Conservation (phyloP, 2,888 invertebrate species). For the Halocaridina rubra region DNA sequence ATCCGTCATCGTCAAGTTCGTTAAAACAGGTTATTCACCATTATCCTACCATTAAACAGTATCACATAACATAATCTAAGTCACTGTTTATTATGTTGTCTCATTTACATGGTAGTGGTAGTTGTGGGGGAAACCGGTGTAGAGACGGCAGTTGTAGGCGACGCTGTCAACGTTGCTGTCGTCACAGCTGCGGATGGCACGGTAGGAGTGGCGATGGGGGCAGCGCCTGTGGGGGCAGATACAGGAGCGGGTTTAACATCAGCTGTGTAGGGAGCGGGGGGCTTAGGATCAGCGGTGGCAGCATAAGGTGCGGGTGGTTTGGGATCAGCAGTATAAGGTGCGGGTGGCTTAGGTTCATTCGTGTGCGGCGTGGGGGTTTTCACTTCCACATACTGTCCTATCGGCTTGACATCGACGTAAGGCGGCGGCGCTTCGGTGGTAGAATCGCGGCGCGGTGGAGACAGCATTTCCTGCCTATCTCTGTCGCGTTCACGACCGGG, state of each 20-base stretch:
- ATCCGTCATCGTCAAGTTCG: no score
- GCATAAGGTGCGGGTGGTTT: not conserved
- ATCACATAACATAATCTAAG: no score
- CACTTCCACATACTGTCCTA: not conserved
- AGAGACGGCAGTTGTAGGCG: constrained; percentile 14
- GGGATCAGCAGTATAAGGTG: not conserved
- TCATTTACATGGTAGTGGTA: constrained; percentile 27
- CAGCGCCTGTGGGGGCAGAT: not conserved
- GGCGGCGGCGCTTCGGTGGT: constrained; percentile 32
- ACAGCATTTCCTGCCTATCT: constrained; percentile 79
- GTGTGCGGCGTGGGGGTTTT: not conserved
- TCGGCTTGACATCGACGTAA: constrained; percentile 31
- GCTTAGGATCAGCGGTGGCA: not conserved
- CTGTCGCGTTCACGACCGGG: constrained; percentile 78
- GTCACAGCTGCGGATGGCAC: not conserved
- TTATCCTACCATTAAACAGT: no score
- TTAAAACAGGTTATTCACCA: no score
- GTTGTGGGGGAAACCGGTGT: constrained; percentile 11
- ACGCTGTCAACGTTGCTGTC: not conserved
- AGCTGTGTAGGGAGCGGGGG: not conserved
- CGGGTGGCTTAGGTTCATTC: not conserved
- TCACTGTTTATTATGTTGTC: no score
- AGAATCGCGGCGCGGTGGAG: constrained; percentile 69
- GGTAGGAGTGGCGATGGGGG: constrained; percentile 9
- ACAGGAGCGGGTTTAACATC: not conserved